phyloP scores from a whole-genome alignment of 2,888 invertebrate genomes.

The Ophioninae sp. region DNA sequence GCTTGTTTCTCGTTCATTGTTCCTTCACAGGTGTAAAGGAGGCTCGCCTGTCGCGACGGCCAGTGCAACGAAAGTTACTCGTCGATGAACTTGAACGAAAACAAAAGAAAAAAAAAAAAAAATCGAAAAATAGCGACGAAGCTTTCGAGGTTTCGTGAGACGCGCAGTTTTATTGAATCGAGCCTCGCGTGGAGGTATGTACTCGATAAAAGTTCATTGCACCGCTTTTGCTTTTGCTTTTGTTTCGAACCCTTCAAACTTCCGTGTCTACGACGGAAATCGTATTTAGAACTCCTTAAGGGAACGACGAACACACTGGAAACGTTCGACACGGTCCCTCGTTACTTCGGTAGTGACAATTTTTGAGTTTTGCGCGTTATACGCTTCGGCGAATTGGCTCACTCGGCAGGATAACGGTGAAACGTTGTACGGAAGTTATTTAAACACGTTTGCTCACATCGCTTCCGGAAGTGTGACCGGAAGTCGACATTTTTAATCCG shows the following conservation, averaged over 20 bases:
- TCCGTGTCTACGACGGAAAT: background rate
- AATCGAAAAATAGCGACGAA: slow-evolving; percentile 34
- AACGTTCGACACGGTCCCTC: too few relatives aligned
- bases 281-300: background rate
- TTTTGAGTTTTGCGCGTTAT: too few relatives aligned
- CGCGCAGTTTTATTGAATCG: slow-evolving; percentile 54
- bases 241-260: slow-evolving; percentile 8
- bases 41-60: slow-evolving; percentile 6
- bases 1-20: slow-evolving; percentile 11
- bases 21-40: background rate
- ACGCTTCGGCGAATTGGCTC: too few relatives aligned
- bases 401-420: too few relatives aligned
- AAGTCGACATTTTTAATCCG: too few relatives aligned
- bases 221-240: slow-evolving; percentile 31
- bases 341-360: too few relatives aligned
- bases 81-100: slow-evolving; percentile 54
- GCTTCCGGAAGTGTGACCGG: too few relatives aligned
- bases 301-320: too few relatives aligned
- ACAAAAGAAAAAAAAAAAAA: background rate
- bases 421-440: too few relatives aligned
- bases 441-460: too few relatives aligned
- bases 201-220: slow-evolving; percentile 49
- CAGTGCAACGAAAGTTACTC: slow-evolving; percentile 23
- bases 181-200: slow-evolving; percentile 49
- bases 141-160: slow-evolving; percentile 55